Conservation (phyloP, 2,888 invertebrate species). For the Scaeva pyrastri region DNA sequence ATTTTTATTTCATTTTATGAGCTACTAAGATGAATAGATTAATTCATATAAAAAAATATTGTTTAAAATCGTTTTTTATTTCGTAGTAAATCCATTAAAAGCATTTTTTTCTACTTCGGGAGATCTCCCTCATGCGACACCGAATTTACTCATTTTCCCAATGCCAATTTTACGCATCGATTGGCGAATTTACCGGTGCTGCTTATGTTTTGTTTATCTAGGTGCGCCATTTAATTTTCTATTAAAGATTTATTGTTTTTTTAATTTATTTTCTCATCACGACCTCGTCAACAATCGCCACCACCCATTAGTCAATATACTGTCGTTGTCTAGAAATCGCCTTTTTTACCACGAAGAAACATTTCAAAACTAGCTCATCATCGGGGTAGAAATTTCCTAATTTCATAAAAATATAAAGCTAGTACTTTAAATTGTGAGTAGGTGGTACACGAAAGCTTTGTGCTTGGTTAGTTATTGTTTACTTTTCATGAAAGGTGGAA, state of each 20-base stretch:
- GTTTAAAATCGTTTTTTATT: too few species aligned
- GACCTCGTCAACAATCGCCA: constrained; percentile 17
- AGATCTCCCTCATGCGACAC: background rate
- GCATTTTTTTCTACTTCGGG: background rate
- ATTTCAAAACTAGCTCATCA: constrained; percentile 29
- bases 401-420: constrained; percentile 9
- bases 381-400: constrained; percentile 45
- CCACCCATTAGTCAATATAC: background rate
- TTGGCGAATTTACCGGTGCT: background rate
- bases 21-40: too few species aligned
- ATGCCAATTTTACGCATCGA: constrained; percentile 60
- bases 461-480: constrained; percentile 61
- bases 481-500: constrained; percentile 36
- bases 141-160: constrained; percentile 15
- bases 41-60: too few species aligned
- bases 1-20: too few species aligned
- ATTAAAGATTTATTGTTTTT: constrained; percentile 4
- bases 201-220: constrained; percentile 20
- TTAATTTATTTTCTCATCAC: background rate
- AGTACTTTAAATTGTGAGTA: constrained; percentile 4
- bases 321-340: constrained; percentile 6
- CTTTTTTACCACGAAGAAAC: constrained; percentile 15
- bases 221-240: constrained; percentile 49
- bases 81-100: too few species aligned
- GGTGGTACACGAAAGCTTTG: constrained; percentile 54